phyloP scores from a whole-genome alignment of 2,113 vertebrate genomes.

The Oryctolagus cuniculus region DNA sequence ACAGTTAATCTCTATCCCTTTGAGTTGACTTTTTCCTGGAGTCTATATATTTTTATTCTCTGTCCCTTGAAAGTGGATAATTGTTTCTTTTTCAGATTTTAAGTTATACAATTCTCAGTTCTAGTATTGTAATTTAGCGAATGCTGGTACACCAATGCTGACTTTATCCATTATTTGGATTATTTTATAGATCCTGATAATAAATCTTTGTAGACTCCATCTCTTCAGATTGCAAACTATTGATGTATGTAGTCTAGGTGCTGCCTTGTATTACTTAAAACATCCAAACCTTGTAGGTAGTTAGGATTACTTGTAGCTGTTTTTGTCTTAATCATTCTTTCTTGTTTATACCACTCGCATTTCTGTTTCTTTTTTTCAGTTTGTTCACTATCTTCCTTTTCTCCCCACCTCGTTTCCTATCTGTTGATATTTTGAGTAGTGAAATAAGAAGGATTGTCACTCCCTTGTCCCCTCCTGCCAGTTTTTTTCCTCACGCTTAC shows the following conservation, averaged over 20 bases:
- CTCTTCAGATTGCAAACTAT: not conserved
- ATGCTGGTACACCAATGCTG: not conserved
- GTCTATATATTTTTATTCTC: not conserved
- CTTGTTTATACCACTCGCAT: not conserved
- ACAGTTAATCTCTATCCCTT: not conserved
- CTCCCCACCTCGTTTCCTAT: not conserved
- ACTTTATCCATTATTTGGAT: not conserved
- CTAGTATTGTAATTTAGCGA: not conserved
- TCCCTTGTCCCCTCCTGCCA: not conserved
- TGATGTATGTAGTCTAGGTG: not conserved
- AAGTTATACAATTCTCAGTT: not conserved
- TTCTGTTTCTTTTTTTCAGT: not conserved
- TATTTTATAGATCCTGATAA: not conserved
- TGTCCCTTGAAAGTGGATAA: not conserved
- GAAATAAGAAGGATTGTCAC: not conserved
- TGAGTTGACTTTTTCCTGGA: constrained; percentile 3
- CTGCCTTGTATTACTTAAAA: not conserved
- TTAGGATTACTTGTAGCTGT: not conserved
- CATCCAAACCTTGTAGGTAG: not conserved
- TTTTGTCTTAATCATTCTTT: not conserved
- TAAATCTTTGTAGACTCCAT: constrained; percentile 17
- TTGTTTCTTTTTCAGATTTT: constrained; percentile 52
- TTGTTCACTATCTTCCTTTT: not conserved
- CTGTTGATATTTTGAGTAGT: not conserved
- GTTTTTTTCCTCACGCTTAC: not conserved